Evolutionary conservation across 2,888 invertebrate genomes (phyloP), one percentile per base, ranked within the genome.

Genomic region (Caenorhabditis afra): DNA sequence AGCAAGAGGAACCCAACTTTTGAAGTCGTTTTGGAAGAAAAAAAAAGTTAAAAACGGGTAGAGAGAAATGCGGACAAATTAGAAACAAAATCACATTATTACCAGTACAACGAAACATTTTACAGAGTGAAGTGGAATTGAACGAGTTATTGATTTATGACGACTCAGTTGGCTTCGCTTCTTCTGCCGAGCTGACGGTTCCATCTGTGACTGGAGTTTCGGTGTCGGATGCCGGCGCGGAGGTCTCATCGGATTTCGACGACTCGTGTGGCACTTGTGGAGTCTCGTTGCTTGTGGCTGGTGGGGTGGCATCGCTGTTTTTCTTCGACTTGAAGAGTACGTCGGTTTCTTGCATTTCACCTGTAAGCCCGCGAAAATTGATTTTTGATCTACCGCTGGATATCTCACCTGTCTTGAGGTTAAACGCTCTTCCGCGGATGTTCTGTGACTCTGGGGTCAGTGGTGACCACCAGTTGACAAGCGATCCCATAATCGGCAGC

Each of bases 381-480:
- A 29, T 53, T 50, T 53, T 50, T 39, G 20, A 53, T n/a, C 16
- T 50, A 35, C 18, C 35, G n/a, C n/a, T n/a, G 20, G 16, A 18
- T 18, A 22, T 49, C 7, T 10, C 41, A 93, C 90, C 92, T 85
- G 91, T 92, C 41, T 91, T 90, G 44, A 96, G 92, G 91, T 95
- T 94, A 81, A 96, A 93, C 91, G 94, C 95, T 89, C 95, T 93
- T 57, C 87, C 97, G 91, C 93, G 94, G 85, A 94, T 94, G 85
- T 94, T 85, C 37, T 87, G 94, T 8, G 93, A 92, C 85, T 94
- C 94, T 14, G 93, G 92, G 85, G 94, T 94, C 4, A 94, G 93
- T 10, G 97, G 97, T 58, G 95, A 95, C 95, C 95, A 96, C 97
- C 97, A 98, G 92, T 96, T 96, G 61, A 97, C 94, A 70, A 98